Conservation (phyloP, 1,140 invertebrate genomes). For the Antheraea mylitta region DNA sequence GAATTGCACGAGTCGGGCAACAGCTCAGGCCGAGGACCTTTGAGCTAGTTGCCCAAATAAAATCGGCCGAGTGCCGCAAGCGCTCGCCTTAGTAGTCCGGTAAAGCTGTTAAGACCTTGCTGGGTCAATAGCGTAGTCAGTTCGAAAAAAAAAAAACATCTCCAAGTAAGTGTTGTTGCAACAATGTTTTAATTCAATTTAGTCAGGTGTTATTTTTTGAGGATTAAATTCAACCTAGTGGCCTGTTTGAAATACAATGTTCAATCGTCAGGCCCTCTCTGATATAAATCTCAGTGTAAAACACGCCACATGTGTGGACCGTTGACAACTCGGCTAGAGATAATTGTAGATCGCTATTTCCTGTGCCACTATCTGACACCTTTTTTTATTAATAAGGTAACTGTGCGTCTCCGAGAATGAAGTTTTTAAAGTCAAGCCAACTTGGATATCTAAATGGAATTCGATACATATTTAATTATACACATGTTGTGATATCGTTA, state of each 20-base stretch:
- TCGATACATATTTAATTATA: background rate
- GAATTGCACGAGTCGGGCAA: no score
- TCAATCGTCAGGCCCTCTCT: constrained; percentile 19
- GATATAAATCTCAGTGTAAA: constrained; percentile 41
- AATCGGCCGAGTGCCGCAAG: no score
- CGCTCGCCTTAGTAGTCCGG: no score
- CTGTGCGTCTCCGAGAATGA: constrained; percentile 10
- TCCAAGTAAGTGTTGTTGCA: no score
- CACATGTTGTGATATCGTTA: no score
- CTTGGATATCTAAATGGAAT: background rate
- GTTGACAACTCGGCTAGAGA: constrained; percentile 36
- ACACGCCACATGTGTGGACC: constrained; percentile 22
- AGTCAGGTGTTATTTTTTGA: no score
- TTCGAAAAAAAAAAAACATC: no score
- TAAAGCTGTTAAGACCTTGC: no score
- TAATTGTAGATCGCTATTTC: constrained; percentile 67
- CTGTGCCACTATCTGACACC: constrained; percentile 57
- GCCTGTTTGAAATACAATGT: constrained; percentile 19
- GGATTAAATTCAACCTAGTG: constrained; percentile 20
- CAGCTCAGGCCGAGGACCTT: no score
- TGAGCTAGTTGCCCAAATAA: no score
- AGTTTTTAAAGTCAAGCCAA: background rate
- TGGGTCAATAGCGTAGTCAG: no score
- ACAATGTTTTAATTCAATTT: no score
- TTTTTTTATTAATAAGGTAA: constrained; percentile 42